Evolutionary conservation across 1,140 invertebrate genomes (phyloP).

Genomic region (Anastrepha obliqua): DNA sequence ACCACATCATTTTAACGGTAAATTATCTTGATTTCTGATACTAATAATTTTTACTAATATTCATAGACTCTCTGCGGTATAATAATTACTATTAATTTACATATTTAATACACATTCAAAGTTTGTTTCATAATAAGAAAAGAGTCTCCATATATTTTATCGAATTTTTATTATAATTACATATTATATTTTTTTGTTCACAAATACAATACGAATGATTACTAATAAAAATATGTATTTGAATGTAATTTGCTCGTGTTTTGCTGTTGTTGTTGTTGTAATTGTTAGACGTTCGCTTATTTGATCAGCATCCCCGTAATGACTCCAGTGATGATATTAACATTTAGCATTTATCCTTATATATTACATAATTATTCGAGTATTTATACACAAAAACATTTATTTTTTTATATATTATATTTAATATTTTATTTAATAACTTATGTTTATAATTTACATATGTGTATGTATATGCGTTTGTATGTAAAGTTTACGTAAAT

Average conservation of each 20-base stretch:
- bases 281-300: constrained; percentile 36
- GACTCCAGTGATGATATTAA: constrained; percentile 13
- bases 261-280: neutral
- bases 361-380: neutral
- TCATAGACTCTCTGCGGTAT: neutral
- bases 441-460: neutral
- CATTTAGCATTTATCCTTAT: neutral
- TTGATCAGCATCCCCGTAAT: neutral
- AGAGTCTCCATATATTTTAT: neutral
- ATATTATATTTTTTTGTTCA: neutral
- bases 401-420: neutral
- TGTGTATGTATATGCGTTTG: neutral
- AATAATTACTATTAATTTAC: neutral
- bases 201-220: neutral
- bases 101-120: constrained; percentile 45
- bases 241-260: constrained; percentile 4
- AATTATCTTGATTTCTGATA: neutral
- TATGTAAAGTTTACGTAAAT: constrained; percentile 15
- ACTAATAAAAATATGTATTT: constrained; percentile 9
- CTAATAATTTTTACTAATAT: neutral
- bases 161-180: neutral
- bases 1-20: neutral
- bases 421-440: neutral
- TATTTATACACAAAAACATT: constrained; percentile 23
- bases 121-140: constrained; percentile 25